These are phyloP conservation scores for Malurus elegans DNA, from an alignment of 2,113 vertebrate genomes.

Conservation along the genomic window DNA sequence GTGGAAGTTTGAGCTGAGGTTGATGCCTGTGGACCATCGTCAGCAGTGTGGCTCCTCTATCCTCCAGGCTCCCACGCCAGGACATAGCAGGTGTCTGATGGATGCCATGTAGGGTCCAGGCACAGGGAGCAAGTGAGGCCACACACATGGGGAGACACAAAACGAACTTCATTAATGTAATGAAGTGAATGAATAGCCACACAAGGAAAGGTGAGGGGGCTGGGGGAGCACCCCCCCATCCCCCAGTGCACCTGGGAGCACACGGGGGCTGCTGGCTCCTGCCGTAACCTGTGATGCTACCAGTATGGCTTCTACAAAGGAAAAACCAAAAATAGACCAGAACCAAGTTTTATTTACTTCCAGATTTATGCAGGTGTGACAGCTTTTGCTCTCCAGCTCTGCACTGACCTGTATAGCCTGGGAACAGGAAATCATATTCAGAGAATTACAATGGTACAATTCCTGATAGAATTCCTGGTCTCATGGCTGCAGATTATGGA, in stretches of 20 bases:
- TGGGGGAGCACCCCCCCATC: neutral
- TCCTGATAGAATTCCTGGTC: neutral
- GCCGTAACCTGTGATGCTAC: neutral
- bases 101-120: neutral
- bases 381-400: slow-evolving; percentile 43
- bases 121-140: neutral
- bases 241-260: neutral
- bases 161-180: neutral
- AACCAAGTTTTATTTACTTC: neutral
- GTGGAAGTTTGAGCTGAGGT: neutral
- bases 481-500: no score
- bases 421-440: neutral
- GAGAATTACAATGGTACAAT: neutral
- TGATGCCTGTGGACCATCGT: neutral
- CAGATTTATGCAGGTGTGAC: neutral
- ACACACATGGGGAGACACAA: neutral
- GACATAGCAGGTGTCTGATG: fast-evolving
- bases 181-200: neutral
- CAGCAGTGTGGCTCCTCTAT: fast-evolving
- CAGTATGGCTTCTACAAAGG: neutral
- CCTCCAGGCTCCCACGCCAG: neutral
- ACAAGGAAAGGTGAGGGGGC: fast-evolving
- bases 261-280: neutral
- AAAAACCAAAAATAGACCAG: neutral
- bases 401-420: slow-evolving; percentile 16